phyloP scores from a whole-genome alignment of 2,797 vertebrate genomes.

The Enteromius mattozi region DNA sequence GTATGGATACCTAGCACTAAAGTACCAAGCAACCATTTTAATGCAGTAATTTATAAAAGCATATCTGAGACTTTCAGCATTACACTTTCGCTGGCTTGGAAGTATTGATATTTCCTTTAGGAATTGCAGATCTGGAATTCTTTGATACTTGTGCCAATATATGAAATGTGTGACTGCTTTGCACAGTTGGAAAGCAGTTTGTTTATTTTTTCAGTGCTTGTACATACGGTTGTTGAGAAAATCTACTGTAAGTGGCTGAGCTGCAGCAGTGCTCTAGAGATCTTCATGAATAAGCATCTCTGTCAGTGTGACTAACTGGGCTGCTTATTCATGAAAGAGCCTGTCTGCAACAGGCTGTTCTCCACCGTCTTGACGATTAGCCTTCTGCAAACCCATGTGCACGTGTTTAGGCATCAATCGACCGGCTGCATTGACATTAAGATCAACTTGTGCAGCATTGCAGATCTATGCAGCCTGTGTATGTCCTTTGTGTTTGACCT shows the following conservation, averaged over 20 bases:
- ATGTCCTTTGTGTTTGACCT: conserved; percentile 3
- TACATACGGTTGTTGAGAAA: conserved; percentile 12
- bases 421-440: conserved; percentile 36
- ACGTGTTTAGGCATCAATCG: conserved; percentile 51
- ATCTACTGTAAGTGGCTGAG: not conserved
- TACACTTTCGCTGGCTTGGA: not conserved
- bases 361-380: conserved; percentile 5
- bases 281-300: conserved; percentile 68
- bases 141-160: conserved; percentile 16
- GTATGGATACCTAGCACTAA: not conserved
- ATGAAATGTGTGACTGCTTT: conserved; percentile 15
- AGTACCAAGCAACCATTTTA: not conserved
- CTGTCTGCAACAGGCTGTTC: conserved; percentile 41
- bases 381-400: conserved; percentile 11
- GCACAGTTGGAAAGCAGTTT: conserved; percentile 15
- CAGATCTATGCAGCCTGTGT: not conserved
- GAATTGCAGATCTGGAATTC: not conserved
- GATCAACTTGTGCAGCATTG: conserved; percentile 40
- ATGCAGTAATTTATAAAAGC: not conserved
- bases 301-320: conserved; percentile 61
- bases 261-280: conserved; percentile 37
- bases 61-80: not conserved
- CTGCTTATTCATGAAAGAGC: conserved; percentile 65
- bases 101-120: conserved; percentile 12
- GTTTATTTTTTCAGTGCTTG: conserved; percentile 41